A percentile compares a stretch with the other conserved stretches of the same genome.
These are phyloP conservation scores for Rhinoraja longicauda DNA, from an alignment of 2,797 vertebrate species.

Conservation along the genomic window DNA sequence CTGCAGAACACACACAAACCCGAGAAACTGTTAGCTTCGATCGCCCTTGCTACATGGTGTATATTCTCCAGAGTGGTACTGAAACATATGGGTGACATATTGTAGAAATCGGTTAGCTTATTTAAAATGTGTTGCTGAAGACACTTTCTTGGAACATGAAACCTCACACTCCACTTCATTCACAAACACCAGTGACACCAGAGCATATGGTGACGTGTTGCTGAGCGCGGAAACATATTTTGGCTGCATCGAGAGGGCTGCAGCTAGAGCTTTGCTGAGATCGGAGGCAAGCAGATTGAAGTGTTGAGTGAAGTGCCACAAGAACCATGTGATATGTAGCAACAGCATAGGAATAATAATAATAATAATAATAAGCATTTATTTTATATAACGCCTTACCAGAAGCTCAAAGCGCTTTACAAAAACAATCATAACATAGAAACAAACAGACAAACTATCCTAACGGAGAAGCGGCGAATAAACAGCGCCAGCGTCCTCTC, in stretches of 20 bases:
- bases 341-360: neutral
- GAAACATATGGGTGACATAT: slow-evolving; percentile 29
- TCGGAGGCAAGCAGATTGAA: neutral
- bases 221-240: slow-evolving; percentile 19
- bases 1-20: no score
- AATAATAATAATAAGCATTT: no score
- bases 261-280: slow-evolving; percentile 2
- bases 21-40: neutral
- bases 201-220: slow-evolving; percentile 35
- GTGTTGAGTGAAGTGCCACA: slow-evolving; percentile 3
- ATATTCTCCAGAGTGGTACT: neutral
- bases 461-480: no score
- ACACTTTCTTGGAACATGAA: slow-evolving; percentile 35
- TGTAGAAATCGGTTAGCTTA: slow-evolving; percentile 17
- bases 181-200: slow-evolving; percentile 30
- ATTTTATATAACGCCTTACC: no score
- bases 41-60: neutral
- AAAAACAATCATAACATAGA: no score
- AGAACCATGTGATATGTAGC: neutral
- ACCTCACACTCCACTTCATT: slow-evolving; percentile 28
- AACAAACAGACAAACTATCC: no score
- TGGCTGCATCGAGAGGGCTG: slow-evolving; percentile 17
- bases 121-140: slow-evolving; percentile 35
- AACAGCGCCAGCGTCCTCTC: no score
- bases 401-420: no score